Conservation (phyloP, 2,888 invertebrate species). For the Lasioglossum calceatum region DNA sequence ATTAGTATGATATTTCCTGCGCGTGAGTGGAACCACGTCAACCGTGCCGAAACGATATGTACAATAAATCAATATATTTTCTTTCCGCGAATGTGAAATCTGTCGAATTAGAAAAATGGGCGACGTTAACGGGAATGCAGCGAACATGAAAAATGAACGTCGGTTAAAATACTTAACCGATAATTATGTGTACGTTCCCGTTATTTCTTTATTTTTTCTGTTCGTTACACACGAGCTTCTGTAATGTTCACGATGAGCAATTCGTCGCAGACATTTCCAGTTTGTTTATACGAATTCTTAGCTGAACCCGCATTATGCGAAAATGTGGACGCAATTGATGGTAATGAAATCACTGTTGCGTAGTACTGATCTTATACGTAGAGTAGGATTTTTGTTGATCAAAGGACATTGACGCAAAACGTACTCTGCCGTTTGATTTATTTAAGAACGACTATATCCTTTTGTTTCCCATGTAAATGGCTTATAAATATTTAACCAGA, state of each 20-base stretch:
- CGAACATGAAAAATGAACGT: background rate
- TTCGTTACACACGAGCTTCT: background rate
- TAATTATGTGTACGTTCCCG: background rate
- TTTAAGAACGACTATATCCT: constrained; percentile 5
- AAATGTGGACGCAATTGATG: background rate
- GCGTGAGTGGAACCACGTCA: constrained; percentile 54
- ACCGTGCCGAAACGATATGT: constrained; percentile 27
- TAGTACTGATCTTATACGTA: background rate
- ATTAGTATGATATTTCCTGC: constrained; percentile 42
- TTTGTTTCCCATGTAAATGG: background rate
- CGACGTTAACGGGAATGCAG: background rate
- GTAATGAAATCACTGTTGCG: background rate
- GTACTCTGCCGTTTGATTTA: constrained; percentile 3
- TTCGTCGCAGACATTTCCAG: constrained; percentile 6
- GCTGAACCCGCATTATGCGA: background rate
- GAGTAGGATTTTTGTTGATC: background rate
- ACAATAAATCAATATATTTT: constrained; percentile 16
- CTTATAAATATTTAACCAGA: constrained; percentile 16
- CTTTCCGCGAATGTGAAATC: background rate
- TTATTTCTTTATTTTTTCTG: background rate
- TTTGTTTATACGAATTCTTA: constrained; percentile 1
- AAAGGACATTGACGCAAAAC: background rate
- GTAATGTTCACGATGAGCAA: background rate
- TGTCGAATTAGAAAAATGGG: background rate
- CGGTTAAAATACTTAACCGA: background rate